A percentile compares a stretch with the other conserved stretches of the same genome.
Evolutionary conservation across 2,113 vertebrate genomes (phyloP).

Genomic region (Microtus oregoni): DNA sequence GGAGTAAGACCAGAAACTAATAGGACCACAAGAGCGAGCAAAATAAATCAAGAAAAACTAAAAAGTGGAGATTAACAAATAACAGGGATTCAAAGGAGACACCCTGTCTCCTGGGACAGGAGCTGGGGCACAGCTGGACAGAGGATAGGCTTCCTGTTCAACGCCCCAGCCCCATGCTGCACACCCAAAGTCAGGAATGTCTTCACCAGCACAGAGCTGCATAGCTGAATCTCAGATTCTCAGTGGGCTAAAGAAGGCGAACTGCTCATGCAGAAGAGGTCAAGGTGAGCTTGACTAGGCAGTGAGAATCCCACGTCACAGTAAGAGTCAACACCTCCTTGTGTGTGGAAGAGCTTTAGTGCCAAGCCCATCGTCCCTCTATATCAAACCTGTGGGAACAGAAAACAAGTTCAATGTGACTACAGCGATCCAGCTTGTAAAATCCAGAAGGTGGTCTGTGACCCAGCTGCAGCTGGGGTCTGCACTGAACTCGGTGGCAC

Average conservation of each 20-base stretch:
- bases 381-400: background rate
- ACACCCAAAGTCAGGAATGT: background rate
- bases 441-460: background rate
- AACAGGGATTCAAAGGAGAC: background rate
- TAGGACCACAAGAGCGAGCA: background rate
- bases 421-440: background rate
- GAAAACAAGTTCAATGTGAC: constrained; percentile 7
- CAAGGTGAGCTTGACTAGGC: background rate
- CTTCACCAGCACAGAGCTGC: background rate
- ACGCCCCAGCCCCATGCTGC: no score
- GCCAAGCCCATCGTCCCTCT: constrained; percentile 10
- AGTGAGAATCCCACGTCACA: background rate
- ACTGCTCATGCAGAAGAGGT: background rate
- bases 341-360: background rate
- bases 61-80: background rate
- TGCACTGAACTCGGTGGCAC: no score
- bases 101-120: background rate
- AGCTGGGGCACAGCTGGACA: background rate
- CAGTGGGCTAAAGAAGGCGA: no score
- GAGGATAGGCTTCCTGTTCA: background rate
- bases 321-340: background rate
- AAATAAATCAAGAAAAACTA: background rate
- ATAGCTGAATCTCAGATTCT: background rate
- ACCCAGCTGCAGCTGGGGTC: no score
- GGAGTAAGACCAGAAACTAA: background rate